Percentiles rank a stretch among this genome's conserved stretches.
Evolutionary conservation across 2,113 vertebrate species (phyloP).

Genomic region (Tringa solitaria): DNA sequence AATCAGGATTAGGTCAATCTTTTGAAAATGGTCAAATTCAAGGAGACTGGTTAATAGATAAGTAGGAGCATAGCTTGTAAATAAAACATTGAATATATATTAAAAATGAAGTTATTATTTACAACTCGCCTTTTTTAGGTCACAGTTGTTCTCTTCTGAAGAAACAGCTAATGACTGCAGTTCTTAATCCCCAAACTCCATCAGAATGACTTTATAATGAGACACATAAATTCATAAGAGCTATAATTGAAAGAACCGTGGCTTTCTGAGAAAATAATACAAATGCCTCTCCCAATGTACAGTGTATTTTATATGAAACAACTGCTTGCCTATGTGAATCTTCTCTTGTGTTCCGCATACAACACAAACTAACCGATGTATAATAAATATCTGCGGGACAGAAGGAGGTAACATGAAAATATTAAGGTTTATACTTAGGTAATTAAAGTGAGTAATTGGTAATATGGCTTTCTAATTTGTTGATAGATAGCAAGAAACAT

Average conservation of each 20-base stretch:
- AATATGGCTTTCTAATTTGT: background rate
- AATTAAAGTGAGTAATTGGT: background rate
- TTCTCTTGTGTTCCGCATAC: background rate
- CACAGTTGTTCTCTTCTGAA: conserved; percentile 39
- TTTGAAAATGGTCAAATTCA: conserved; percentile 49
- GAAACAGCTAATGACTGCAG: conserved; percentile 40
- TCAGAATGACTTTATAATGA: conserved; percentile 48
- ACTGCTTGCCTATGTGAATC: conserved; percentile 1
- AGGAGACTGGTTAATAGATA: conserved; percentile 37
- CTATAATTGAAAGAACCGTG: conserved; percentile 23
- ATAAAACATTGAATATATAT: conserved; percentile 40
- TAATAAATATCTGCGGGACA: background rate
- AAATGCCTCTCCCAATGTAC: background rate
- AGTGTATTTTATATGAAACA: background rate
- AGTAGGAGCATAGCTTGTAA: conserved; percentile 32
- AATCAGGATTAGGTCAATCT: conserved; percentile 51
- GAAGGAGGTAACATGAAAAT: background rate
- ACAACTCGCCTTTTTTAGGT: conserved; percentile 15
- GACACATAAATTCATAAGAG: conserved; percentile 33
- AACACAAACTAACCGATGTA: background rate
- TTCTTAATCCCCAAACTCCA: conserved; percentile 42
- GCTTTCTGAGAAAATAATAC: conserved; percentile 38
- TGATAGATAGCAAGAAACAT: background rate
- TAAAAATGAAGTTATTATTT: conserved; percentile 53
- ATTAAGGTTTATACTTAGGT: background rate